phyloP scores from a whole-genome alignment of 2,113 vertebrate genomes.

The Callocephalon fimbriatum region DNA sequence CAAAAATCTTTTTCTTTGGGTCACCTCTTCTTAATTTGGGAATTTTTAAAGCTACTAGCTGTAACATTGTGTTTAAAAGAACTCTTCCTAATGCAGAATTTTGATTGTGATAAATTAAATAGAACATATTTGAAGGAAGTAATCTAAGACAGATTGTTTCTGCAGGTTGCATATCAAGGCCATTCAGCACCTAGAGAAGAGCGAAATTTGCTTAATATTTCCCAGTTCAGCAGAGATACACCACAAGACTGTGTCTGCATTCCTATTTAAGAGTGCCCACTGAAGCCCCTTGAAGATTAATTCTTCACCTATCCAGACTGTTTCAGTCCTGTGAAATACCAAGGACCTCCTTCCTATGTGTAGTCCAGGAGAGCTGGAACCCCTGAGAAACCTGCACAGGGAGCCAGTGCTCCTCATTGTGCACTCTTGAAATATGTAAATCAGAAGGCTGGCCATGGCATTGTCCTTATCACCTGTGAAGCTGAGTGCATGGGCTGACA shows the following conservation, averaged over 20 bases:
- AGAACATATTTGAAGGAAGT: not conserved
- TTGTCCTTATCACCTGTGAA: not conserved
- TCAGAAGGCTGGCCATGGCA: not conserved
- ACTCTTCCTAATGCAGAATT: not conserved
- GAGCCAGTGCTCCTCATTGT: not conserved
- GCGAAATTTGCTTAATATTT: not conserved
- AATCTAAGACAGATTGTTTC: not conserved
- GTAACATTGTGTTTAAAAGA: not conserved
- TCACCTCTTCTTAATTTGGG: not conserved
- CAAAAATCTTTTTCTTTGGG: not conserved
- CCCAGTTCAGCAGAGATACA: not conserved
- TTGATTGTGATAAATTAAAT: not conserved
- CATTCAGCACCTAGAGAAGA: not conserved
- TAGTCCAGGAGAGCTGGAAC: not conserved
- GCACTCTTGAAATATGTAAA: not conserved
- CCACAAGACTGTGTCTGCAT: not conserved
- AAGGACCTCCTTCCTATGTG: not conserved
- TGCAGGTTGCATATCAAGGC: not conserved
- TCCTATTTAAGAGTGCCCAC: not conserved
- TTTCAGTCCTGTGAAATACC: accelerated
- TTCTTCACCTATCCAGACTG: not conserved
- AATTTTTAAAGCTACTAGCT: not conserved
- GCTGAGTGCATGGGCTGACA: not conserved
- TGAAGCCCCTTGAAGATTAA: not conserved
- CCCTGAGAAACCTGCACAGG: not conserved